phyloP scores from a whole-genome alignment of 2,797 vertebrate species.

The Phoeniculus purpureus region DNA sequence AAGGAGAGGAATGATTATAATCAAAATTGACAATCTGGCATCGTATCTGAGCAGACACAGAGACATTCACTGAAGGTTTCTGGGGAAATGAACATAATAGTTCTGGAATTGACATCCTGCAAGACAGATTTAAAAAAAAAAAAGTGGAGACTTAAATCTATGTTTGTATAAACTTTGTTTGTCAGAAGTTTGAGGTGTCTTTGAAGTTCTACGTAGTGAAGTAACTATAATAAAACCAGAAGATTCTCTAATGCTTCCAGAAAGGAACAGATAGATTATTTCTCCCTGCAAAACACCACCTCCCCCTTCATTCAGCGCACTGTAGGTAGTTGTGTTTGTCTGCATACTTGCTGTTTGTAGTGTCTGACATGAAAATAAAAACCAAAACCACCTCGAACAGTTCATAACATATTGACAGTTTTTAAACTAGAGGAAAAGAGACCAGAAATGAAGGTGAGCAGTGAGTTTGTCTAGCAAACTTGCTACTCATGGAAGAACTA shows the following conservation, averaged over 20 bases:
- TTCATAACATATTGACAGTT: neutral
- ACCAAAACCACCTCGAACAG: neutral
- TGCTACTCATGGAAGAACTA: neutral
- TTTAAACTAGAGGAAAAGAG: neutral
- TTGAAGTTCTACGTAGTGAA: neutral
- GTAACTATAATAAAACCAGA: neutral
- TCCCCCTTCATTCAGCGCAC: neutral
- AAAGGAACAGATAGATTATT: neutral
- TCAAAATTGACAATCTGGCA: constrained; percentile 70
- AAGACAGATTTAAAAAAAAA: neutral
- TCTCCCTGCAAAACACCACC: neutral
- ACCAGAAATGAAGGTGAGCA: neutral
- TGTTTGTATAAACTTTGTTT: constrained; percentile 5
- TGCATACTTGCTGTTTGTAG: neutral
- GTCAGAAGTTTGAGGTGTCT: neutral
- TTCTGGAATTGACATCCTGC: constrained; percentile 19
- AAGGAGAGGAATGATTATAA: constrained; percentile 55
- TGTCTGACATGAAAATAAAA: neutral
- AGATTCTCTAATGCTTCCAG: neutral
- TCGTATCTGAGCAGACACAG: constrained; percentile 36
- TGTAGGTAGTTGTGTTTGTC: neutral
- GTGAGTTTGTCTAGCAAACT: neutral
- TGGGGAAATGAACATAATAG: constrained; percentile 60
- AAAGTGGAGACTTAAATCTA: neutral
- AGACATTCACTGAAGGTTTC: constrained; percentile 36